Conservation (phyloP, 2,888 invertebrate species). For the Desoria tigrina region DNA sequence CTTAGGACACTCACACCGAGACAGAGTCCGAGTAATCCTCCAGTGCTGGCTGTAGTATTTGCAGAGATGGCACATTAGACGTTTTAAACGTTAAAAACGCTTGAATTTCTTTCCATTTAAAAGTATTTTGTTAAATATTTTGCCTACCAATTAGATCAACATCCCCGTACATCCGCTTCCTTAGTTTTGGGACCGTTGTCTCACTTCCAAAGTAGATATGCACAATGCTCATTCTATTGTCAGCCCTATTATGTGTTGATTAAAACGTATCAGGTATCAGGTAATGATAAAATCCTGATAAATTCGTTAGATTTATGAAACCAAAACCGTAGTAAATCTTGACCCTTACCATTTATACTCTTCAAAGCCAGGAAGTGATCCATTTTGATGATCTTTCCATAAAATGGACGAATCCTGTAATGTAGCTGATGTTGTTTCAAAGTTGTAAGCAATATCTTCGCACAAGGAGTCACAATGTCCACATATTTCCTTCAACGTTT, state of each 20-base stretch:
- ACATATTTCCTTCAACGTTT: conserved; percentile 24
- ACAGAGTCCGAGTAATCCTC: conserved; percentile 42
- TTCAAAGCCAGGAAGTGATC: neutral
- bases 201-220: conserved; percentile 29
- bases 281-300: too few relatives aligned
- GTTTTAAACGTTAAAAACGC: neutral
- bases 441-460: conserved; percentile 33
- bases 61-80: neutral
- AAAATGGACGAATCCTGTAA: conserved; percentile 17
- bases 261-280: too few relatives aligned
- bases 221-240: conserved; percentile 20
- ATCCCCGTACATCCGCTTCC: conserved; percentile 20
- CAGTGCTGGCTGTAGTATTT: conserved; percentile 35
- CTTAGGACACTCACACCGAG: conserved; percentile 47
- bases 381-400: conserved; percentile 24
- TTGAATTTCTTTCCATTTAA: neutral
- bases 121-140: neutral
- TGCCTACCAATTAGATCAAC: conserved; percentile 7
- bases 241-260: too few relatives aligned
- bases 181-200: conserved; percentile 21
- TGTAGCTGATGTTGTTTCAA: conserved; percentile 25
- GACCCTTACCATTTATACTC: too few relatives aligned
- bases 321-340: too few relatives aligned
- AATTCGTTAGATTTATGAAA: too few relatives aligned
- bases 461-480: conserved; percentile 30